Evolutionary conservation across 1,140 invertebrate genomes (phyloP).

Genomic region (Drosophila pruinosa): DNA sequence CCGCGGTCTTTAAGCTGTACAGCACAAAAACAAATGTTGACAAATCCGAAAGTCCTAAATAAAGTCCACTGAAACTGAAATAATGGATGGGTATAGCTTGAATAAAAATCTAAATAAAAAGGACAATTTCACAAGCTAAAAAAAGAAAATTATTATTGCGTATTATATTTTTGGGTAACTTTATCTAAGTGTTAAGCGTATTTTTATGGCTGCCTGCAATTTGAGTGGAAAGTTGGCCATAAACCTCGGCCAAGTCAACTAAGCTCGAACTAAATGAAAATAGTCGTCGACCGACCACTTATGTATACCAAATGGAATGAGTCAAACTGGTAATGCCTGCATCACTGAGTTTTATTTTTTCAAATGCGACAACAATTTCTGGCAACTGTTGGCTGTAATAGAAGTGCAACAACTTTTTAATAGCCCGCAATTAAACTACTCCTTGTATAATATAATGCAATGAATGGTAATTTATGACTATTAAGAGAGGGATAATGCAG

Average conservation of each 20-base stretch:
- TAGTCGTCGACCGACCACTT: slow-evolving; percentile 8
- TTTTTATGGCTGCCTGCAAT: slow-evolving; percentile 54
- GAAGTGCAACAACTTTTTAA: slow-evolving; percentile 75
- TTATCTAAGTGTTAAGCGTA: slow-evolving; percentile 47
- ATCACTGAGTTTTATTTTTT: slow-evolving; percentile 14
- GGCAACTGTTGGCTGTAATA: slow-evolving; percentile 15
- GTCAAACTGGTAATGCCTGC: slow-evolving; percentile 7
- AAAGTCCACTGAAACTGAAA: slow-evolving; percentile 31
- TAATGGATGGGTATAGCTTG: slow-evolving; percentile 52
- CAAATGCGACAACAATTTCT: slow-evolving; percentile 56
- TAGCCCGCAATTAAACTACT: slow-evolving; percentile 64
- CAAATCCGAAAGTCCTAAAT: no score
- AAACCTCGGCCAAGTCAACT: slow-evolving; percentile 47
- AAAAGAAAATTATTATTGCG: slow-evolving; percentile 62
- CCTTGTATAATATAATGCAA: slow-evolving; percentile 22
- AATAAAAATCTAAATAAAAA: slow-evolving; percentile 38
- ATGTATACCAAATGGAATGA: slow-evolving; percentile 10
- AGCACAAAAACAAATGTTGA: slow-evolving; percentile 13
- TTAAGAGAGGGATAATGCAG: neutral
- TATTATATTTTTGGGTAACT: slow-evolving; percentile 58
- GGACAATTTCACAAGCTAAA: slow-evolving; percentile 13
- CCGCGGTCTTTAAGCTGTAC: neutral
- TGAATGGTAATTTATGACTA: slow-evolving; percentile 40
- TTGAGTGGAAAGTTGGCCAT: slow-evolving; percentile 31
- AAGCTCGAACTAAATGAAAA: slow-evolving; percentile 62